phyloP scores from a whole-genome alignment of 2,797 vertebrate genomes.

The Dryobates pubescens region DNA sequence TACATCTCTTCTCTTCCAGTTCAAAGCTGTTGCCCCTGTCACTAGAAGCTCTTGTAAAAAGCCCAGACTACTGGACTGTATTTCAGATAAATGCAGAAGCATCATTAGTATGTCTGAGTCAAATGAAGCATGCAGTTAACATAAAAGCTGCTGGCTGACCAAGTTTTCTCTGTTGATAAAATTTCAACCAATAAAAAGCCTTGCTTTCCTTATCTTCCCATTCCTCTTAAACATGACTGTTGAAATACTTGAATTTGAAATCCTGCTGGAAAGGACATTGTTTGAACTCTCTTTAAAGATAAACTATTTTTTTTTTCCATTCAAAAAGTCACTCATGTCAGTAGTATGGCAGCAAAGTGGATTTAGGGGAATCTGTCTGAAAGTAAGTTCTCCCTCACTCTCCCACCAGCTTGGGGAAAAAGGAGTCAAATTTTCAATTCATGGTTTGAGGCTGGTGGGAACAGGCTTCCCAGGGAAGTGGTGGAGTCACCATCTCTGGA shows the following conservation, averaged over 20 bases:
- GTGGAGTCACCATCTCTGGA: no score
- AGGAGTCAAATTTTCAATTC: background rate
- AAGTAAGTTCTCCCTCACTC: background rate
- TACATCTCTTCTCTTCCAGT: no score
- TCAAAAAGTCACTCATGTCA: background rate
- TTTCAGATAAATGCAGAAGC: background rate
- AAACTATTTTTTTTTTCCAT: background rate
- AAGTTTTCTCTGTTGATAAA: background rate
- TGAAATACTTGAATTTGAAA: background rate
- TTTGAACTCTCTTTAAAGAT: background rate
- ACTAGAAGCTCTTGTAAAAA: background rate
- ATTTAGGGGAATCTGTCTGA: background rate
- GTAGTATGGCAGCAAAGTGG: background rate
- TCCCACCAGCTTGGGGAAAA: background rate
- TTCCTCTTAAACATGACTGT: background rate
- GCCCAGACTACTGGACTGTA: background rate
- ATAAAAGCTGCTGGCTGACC: background rate
- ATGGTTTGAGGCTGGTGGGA: background rate
- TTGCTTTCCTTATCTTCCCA: background rate
- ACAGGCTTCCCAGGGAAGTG: no score
- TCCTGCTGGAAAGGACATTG: background rate
- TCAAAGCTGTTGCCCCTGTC: no score
- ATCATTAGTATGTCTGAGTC: background rate
- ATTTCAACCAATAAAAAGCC: background rate
- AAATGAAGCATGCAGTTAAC: background rate